These are phyloP conservation scores for Microctonus aethiopoides DNA, from an alignment of 2,888 invertebrate genomes.

Conservation along the genomic window DNA sequence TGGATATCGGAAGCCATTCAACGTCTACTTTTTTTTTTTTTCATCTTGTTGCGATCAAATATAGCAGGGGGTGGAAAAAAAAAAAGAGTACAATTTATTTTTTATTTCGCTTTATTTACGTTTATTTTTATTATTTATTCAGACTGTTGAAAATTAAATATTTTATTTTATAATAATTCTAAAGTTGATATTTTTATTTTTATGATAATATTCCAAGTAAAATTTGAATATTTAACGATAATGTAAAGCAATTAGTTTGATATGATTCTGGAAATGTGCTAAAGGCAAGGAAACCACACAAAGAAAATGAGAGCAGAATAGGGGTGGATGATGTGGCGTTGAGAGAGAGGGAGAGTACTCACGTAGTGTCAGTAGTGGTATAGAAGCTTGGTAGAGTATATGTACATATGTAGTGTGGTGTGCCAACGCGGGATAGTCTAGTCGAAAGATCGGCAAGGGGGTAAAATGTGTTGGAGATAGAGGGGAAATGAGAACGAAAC, in stretches of 20 bases:
- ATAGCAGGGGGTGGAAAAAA: neutral
- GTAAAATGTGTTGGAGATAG: conserved; percentile 23
- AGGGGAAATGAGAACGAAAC: conserved; percentile 11
- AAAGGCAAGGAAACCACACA: neutral
- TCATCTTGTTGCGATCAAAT: neutral
- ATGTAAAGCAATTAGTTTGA: neutral
- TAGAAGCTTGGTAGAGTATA: conserved; percentile 39
- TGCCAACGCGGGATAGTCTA: conserved; percentile 34
- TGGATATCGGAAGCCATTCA: conserved; percentile 34
- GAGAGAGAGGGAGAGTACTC: neutral
- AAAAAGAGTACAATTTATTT: neutral
- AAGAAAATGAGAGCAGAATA: conserved; percentile 33
- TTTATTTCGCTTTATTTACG: neutral
- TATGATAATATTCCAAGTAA: neutral
- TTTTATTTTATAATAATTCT: neutral
- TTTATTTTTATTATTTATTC: neutral
- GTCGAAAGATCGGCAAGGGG: conserved; percentile 37
- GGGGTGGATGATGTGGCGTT: conserved; percentile 36
- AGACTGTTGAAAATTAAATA: neutral
- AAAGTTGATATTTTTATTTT: neutral
- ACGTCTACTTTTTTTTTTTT: conserved; percentile 21
- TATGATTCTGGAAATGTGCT: neutral
- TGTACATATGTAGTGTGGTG: conserved; percentile 23
- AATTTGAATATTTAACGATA: neutral
- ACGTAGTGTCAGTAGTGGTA: neutral